Evolutionary conservation across 2,113 vertebrate species (phyloP).

Genomic region (Silurus asotus): DNA sequence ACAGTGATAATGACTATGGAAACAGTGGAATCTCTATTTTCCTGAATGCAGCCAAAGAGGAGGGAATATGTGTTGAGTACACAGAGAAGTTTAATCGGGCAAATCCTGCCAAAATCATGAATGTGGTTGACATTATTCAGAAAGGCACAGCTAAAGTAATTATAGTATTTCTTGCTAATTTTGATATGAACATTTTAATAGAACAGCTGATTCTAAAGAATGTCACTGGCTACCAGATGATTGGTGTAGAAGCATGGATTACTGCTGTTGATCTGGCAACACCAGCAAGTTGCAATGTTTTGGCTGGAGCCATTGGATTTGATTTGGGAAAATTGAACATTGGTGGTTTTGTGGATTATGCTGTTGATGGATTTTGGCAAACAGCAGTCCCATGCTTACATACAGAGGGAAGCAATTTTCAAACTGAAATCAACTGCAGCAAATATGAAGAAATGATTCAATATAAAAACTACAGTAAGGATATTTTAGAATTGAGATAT

Average conservation of each 20-base stretch:
- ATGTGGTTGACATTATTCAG: conserved; percentile 68
- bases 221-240: conserved; percentile 69
- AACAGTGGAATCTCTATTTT: conserved; percentile 75
- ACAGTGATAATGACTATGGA: conserved; percentile 74
- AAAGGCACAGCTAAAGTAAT: conserved; percentile 68
- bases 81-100: conserved; percentile 65
- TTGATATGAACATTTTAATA: conserved; percentile 70
- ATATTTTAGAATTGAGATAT: conserved; percentile 66
- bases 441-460: conserved; percentile 55
- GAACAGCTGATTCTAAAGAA: conserved; percentile 68
- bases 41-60: conserved; percentile 61
- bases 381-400: conserved; percentile 53
- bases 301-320: conserved; percentile 71
- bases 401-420: neutral
- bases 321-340: conserved; percentile 66
- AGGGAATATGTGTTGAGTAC: conserved; percentile 73
- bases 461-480: conserved; percentile 59
- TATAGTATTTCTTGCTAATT: conserved; percentile 69
- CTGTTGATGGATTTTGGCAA: conserved; percentile 66
- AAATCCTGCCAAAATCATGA: conserved; percentile 64
- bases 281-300: conserved; percentile 61
- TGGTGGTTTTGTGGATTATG: conserved; percentile 62
- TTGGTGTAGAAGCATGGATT: conserved; percentile 73
- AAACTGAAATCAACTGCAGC: conserved; percentile 45
- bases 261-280: conserved; percentile 66